A percentile compares a stretch with the other conserved stretches of the same genome.
These are phyloP conservation scores for Arvicanthis niloticus DNA, from an alignment of 2,113 vertebrate genomes.

Conservation along the genomic window DNA sequence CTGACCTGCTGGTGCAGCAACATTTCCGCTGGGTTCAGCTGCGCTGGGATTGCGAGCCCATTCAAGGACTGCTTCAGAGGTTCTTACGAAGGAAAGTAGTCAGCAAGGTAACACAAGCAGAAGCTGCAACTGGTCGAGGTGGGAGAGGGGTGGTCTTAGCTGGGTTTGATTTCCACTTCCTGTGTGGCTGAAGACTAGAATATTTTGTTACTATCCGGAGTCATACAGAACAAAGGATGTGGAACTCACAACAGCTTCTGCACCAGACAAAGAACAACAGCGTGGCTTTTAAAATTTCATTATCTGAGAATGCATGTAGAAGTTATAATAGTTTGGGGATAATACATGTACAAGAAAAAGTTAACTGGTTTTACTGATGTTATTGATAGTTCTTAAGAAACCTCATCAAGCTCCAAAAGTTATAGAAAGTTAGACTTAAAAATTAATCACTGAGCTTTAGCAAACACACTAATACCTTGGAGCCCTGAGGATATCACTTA, in stretches of 20 bases:
- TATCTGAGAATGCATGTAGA: not conserved
- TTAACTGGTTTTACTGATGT: not conserved
- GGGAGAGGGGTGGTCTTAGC: not conserved
- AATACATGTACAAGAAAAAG: not conserved
- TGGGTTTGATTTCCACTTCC: not conserved
- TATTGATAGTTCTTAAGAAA: not conserved
- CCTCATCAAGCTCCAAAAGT: not conserved
- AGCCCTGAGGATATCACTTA: not conserved
- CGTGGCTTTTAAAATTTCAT: not conserved
- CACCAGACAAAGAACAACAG: not conserved
- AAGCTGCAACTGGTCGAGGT: too few species aligned
- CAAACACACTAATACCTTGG: not conserved
- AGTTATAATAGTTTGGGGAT: not conserved
- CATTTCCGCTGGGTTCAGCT: conserved; percentile 98
- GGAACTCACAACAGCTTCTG: not conserved
- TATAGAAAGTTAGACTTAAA: not conserved
- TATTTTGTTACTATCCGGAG: not conserved
- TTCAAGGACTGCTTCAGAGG: conserved; percentile 92
- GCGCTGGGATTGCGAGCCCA: conserved; percentile 96
- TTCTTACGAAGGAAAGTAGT: conserved; percentile 93
- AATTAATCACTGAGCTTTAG: not conserved
- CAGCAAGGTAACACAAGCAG: conserved; percentile 88
- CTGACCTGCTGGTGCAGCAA: conserved; percentile 94
- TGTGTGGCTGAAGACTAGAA: not conserved
- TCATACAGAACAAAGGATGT: not conserved